phyloP scores from a whole-genome alignment of 2,113 vertebrate species.

The Anarrhichthys ocellatus region DNA sequence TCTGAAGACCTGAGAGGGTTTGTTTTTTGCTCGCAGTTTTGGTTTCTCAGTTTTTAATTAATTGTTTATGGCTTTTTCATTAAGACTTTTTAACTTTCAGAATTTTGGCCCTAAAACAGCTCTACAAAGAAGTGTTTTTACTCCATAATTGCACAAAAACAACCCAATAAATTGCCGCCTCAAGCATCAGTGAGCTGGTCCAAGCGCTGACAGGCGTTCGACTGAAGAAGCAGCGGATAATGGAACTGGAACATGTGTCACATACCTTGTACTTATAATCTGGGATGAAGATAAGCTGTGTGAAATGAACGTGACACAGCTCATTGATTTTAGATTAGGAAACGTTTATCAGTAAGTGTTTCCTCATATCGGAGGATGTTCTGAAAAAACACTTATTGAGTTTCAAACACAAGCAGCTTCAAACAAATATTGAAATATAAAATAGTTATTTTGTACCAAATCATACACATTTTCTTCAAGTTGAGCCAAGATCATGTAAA shows the following conservation, averaged over 20 bases:
- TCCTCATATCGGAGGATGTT: not conserved
- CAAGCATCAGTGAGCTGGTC: conserved; percentile 12
- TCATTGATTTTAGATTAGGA: not conserved
- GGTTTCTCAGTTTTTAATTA: not conserved
- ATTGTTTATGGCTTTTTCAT: not conserved
- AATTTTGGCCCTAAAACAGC: not conserved
- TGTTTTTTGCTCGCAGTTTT: not conserved
- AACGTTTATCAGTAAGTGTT: not conserved
- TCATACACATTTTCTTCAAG: not conserved
- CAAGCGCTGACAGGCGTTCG: not conserved
- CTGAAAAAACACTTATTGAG: not conserved
- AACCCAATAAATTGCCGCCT: not conserved
- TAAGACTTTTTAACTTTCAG: not conserved
- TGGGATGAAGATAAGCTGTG: conserved; percentile 46
- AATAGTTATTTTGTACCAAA: not conserved
- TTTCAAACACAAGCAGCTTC: not conserved
- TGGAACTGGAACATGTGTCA: not conserved
- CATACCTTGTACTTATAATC: conserved; percentile 53
- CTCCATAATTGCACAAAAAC: not conserved
- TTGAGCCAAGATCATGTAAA: not conserved
- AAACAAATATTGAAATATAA: not conserved
- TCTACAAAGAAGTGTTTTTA: not conserved
- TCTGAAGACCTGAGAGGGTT: not conserved
- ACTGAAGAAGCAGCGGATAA: conserved; percentile 13
- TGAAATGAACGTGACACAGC: conserved; percentile 36